Percentiles rank a stretch among this genome's conserved stretches.
phyloP scores from a whole-genome alignment of 1,140 invertebrate species.

The Octopus bimaculoides region DNA sequence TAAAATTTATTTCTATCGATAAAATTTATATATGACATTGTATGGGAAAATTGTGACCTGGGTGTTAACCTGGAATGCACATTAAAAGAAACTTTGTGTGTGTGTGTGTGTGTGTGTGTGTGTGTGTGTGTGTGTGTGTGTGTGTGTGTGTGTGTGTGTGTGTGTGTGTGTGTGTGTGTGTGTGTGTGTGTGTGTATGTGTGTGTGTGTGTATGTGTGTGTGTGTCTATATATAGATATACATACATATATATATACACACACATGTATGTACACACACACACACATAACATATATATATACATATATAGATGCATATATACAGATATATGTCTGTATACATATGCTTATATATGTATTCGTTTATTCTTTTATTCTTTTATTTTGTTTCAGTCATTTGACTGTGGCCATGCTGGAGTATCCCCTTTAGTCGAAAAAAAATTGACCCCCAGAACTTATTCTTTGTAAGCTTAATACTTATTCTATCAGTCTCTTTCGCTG shows the following conservation, averaged over 20 bases:
- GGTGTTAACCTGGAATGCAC: too few species aligned
- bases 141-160: background rate
- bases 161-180: background rate
- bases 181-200: background rate
- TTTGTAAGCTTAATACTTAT: too few species aligned
- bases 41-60: too few species aligned
- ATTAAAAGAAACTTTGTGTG: too few species aligned
- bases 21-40: too few species aligned
- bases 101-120: background rate
- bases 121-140: background rate
- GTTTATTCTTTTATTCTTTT: too few species aligned
- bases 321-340: background rate
- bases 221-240: background rate
- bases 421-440: too few species aligned
- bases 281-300: background rate
- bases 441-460: too few species aligned
- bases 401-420: too few species aligned
- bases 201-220: background rate
- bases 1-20: too few species aligned
- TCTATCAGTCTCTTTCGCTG: too few species aligned
- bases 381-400: too few species aligned
- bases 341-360: background rate
- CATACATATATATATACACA: background rate
- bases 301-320: background rate
- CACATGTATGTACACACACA: background rate